Evolutionary conservation across 1,140 invertebrate species (phyloP).

Genomic region (Ceratoteleas bidentatus): DNA sequence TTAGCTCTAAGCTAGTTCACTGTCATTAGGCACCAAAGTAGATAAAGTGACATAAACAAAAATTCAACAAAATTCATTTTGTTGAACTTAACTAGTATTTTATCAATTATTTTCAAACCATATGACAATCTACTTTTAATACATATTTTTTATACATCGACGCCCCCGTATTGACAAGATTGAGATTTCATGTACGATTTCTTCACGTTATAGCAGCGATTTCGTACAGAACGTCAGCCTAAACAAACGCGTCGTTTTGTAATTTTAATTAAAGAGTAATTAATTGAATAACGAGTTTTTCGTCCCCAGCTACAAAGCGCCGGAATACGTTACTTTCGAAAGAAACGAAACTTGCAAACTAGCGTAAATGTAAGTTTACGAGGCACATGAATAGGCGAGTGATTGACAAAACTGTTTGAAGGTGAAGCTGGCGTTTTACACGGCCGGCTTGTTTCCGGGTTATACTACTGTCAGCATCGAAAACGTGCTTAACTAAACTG

Average conservation of each 20-base stretch:
- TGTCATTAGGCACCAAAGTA: too few species aligned
- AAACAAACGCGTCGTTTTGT: conserved; percentile 12
- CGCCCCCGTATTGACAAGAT: too few species aligned
- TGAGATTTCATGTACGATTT: background rate
- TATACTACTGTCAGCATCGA: conserved; percentile 26
- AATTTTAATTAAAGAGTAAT: conserved; percentile 29
- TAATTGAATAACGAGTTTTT: conserved; percentile 26
- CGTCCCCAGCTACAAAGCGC: conserved; percentile 6
- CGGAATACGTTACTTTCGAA: conserved; percentile 7
- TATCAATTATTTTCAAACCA: too few species aligned
- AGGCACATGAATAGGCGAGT: conserved; percentile 34
- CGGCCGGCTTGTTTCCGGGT: conserved; percentile 18
- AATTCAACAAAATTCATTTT: too few species aligned
- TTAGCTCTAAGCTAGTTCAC: too few species aligned
- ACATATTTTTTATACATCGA: too few species aligned
- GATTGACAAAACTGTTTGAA: conserved; percentile 48
- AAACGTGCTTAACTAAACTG: conserved; percentile 47
- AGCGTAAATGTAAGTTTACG: conserved; percentile 35
- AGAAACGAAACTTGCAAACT: conserved; percentile 11
- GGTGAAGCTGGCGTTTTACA: conserved; percentile 25
- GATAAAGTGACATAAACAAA: too few species aligned
- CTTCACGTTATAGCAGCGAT: too few species aligned
- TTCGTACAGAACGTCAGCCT: background rate
- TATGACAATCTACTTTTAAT: too few species aligned
- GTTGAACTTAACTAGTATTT: too few species aligned